phyloP scores from a whole-genome alignment of 2,888 invertebrate genomes.

The Calliphora vomitoria region DNA sequence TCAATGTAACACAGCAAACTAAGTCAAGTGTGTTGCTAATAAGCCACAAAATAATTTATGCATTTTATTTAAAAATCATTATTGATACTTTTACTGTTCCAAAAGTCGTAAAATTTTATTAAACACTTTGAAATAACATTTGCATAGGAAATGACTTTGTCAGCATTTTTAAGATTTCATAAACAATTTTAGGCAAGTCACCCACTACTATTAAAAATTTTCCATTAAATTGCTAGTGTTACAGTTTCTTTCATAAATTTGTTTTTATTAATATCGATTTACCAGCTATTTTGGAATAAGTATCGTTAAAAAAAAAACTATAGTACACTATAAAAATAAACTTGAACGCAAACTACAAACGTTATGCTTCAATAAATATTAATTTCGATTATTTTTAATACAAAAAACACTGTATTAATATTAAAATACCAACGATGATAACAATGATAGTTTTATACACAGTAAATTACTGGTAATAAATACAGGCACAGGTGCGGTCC shows the following conservation, averaged over 20 bases:
- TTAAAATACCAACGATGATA: neutral
- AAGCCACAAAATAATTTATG: too few species aligned
- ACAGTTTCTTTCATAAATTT: neutral
- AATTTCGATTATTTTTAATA: neutral
- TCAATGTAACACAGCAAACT: too few species aligned
- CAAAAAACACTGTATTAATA: constrained; percentile 12
- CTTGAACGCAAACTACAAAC: neutral
- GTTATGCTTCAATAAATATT: constrained; percentile 50
- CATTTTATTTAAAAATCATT: too few species aligned
- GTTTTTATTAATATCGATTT: neutral
- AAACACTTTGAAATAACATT: neutral
- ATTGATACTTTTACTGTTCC: neutral
- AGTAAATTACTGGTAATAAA: neutral
- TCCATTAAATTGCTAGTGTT: neutral
- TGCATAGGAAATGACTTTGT: neutral
- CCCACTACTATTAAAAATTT: neutral
- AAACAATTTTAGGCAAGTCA: too few species aligned
- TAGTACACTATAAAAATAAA: neutral
- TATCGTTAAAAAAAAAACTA: neutral
- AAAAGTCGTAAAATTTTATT: constrained; percentile 7
- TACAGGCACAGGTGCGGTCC: constrained; percentile 53
- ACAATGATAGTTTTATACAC: neutral
- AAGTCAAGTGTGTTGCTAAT: too few species aligned
- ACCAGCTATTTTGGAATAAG: neutral
- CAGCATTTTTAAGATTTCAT: neutral